Conservation (phyloP, 1,140 invertebrate genomes). For the Papilio polyxenes region DNA sequence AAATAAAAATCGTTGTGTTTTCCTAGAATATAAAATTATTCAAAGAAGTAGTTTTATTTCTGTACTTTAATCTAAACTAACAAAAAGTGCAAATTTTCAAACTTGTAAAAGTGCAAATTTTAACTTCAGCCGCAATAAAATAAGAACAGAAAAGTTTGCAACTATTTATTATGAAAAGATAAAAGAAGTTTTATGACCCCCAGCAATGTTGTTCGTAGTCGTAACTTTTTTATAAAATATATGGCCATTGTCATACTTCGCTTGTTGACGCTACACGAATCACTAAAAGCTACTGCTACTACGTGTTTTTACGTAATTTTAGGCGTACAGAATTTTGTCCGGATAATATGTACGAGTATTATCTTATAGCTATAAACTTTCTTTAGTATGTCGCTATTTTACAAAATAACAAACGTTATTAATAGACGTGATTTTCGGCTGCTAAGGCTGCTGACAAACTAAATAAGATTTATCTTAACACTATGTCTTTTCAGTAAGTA, state of each 20-base stretch:
- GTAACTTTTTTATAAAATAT: slow-evolving; percentile 40
- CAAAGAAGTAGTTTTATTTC: too few species aligned
- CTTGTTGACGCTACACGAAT: slow-evolving; percentile 34
- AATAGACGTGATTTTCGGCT: not conserved
- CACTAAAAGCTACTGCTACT: slow-evolving; percentile 30
- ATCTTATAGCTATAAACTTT: slow-evolving; percentile 1
- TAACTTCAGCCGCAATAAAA: slow-evolving; percentile 27
- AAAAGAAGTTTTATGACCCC: slow-evolving; percentile 39
- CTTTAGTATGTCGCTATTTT: slow-evolving; percentile 3
- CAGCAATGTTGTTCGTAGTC: slow-evolving; percentile 34
- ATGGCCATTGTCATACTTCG: slow-evolving; percentile 35
- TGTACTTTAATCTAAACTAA: too few species aligned
- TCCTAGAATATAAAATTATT: too few species aligned
- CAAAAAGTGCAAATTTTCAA: not conserved
- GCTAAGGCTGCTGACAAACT: not conserved
- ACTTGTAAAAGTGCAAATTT: slow-evolving; percentile 14
- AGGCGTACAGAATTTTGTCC: not conserved
- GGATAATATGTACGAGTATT: not conserved
- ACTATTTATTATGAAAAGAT: slow-evolving; percentile 39
- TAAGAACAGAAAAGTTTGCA: slow-evolving; percentile 31
- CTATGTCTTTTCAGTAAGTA: not conserved
- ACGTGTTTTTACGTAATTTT: slow-evolving; percentile 33
- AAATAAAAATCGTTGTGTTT: too few species aligned
- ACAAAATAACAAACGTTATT: not conserved
- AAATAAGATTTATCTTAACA: not conserved